A percentile compares a stretch with the other conserved stretches of the same genome.
Conservation (phyloP, 2,797 vertebrate species). For the Coracias cyanogaster region DNA sequence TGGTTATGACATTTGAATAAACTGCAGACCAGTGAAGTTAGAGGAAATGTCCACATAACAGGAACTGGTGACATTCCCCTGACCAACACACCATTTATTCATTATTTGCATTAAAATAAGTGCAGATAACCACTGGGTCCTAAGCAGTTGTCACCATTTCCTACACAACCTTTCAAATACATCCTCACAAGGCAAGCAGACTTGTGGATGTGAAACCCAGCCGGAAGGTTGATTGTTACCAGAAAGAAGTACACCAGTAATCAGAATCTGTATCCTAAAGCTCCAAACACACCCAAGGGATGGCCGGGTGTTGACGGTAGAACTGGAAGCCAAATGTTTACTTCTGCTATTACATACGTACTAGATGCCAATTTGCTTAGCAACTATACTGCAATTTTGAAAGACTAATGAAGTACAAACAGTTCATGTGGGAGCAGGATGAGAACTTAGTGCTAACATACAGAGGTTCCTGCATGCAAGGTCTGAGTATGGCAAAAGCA, state of each 20-base stretch:
- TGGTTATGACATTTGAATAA: conserved; percentile 14
- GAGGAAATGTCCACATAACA: neutral
- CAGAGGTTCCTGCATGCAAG: neutral
- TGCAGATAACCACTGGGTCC: neutral
- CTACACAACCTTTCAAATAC: neutral
- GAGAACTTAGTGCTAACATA: conserved; percentile 32
- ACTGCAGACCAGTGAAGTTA: neutral
- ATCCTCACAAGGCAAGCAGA: neutral
- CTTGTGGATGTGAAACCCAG: neutral
- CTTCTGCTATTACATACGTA: conserved; percentile 67
- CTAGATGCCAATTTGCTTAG: conserved; percentile 67
- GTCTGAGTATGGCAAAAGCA: neutral
- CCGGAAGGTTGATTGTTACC: conserved; percentile 18
- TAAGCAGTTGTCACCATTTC: neutral
- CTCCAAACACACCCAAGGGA: conserved; percentile 71
- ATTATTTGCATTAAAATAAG: neutral
- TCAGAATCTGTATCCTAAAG: conserved; percentile 68
- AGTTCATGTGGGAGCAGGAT: conserved; percentile 36
- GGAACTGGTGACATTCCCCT: neutral
- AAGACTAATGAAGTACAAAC: conserved; percentile 55
- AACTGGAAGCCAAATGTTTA: conserved; percentile 61
- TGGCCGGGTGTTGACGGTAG: conserved; percentile 60
- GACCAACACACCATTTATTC: neutral
- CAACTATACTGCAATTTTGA: conserved; percentile 60
- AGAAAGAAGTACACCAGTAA: conserved; percentile 42